These are phyloP conservation scores for Dasysyrphus albostriatus DNA, from an alignment of 2,888 invertebrate genomes.

Conservation along the genomic window DNA sequence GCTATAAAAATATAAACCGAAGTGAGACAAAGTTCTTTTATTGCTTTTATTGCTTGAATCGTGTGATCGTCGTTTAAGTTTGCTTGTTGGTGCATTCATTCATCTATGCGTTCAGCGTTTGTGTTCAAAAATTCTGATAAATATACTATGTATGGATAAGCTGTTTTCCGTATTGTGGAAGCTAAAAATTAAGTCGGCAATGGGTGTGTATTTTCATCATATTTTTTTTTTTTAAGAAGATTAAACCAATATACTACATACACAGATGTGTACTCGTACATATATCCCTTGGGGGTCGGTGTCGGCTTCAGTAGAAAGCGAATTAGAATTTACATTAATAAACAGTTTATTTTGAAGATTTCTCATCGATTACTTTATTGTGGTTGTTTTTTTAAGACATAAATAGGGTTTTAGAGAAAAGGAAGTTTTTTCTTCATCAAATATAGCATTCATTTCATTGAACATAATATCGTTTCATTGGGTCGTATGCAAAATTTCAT, in stretches of 20 bases:
- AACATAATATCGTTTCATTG: no score
- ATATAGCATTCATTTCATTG: no score
- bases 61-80: constrained; percentile 20
- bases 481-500: no score
- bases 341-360: constrained; percentile 2
- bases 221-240: constrained; percentile 6
- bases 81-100: constrained; percentile 20
- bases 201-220: not conserved
- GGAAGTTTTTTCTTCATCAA: no score
- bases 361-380: constrained; percentile 5
- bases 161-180: constrained; percentile 11
- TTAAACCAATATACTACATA: constrained; percentile 6
- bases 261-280: not conserved
- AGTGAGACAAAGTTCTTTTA: constrained; percentile 47
- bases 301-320: not conserved
- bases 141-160: not conserved
- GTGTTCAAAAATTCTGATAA: not conserved
- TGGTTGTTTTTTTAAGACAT: not conserved
- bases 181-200: constrained; percentile 24
- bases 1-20: constrained; percentile 7
- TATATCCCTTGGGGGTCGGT: not conserved
- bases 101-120: not conserved
- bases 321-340: constrained; percentile 18
- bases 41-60: constrained; percentile 54
- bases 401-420: no score